phyloP scores from a whole-genome alignment of 2,797 vertebrate genomes.

The Podarcis lilfordi region DNA sequence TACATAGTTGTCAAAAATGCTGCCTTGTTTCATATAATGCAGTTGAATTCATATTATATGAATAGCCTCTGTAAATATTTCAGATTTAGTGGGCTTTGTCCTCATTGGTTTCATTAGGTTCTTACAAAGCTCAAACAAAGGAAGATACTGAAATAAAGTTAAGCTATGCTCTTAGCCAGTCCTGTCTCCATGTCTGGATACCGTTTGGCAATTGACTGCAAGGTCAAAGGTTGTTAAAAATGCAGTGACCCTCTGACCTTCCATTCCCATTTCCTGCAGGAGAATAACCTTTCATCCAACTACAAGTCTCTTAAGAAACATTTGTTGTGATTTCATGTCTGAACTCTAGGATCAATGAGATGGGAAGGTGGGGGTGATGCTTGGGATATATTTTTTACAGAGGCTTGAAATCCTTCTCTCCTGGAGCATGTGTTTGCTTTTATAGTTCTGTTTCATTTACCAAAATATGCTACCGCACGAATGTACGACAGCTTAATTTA shows the following conservation, averaged over 20 bases:
- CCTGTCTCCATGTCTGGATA: slow-evolving; percentile 13
- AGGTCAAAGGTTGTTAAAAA: slow-evolving; percentile 65
- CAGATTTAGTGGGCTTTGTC: neutral
- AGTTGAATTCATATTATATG: neutral
- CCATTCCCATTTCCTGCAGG: slow-evolving; percentile 59
- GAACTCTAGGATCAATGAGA: slow-evolving; percentile 18
- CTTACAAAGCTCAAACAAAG: slow-evolving; percentile 10
- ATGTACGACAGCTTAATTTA: neutral
- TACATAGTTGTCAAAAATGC: neutral
- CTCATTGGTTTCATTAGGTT: neutral
- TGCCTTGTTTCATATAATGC: neutral
- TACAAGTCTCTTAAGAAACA: slow-evolving; percentile 18
- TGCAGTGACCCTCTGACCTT: slow-evolving; percentile 42
- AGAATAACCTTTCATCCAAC: slow-evolving; percentile 36
- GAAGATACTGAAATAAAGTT: slow-evolving; percentile 22
- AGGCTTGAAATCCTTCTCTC: neutral
- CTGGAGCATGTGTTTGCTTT: slow-evolving; percentile 5
- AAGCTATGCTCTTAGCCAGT: neutral
- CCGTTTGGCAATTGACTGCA: slow-evolving; percentile 29
- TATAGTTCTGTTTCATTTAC: slow-evolving; percentile 4
- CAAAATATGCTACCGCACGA: neutral
- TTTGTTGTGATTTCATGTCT: slow-evolving; percentile 29
- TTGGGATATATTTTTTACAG: neutral
- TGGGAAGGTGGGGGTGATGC: neutral
- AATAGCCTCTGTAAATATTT: neutral